Conservation (phyloP, 2,797 vertebrate genomes). For the Crocodylus rhombifer region DNA sequence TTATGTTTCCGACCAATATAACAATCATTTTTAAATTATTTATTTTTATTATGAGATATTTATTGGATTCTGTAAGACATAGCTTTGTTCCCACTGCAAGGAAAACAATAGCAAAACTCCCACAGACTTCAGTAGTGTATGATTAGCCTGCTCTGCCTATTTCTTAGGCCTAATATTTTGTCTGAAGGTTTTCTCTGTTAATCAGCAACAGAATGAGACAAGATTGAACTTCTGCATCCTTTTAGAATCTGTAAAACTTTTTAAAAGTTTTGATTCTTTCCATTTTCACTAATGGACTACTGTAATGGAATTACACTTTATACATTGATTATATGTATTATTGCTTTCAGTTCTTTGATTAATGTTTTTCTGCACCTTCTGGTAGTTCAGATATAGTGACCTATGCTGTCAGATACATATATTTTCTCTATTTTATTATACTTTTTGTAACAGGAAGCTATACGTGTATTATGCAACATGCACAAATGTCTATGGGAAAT, state of each 20-base stretch:
- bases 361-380: not conserved
- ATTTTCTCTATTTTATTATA: not conserved
- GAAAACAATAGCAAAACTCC: not conserved
- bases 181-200: not conserved
- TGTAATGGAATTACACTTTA: not conserved
- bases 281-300: not conserved
- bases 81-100: not conserved
- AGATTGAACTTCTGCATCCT: not conserved
- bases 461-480: not conserved
- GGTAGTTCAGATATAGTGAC: not conserved
- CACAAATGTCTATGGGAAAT: not conserved
- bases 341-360: not conserved
- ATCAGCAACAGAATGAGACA: not conserved
- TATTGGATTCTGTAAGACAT: not conserved
- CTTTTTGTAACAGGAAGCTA: not conserved
- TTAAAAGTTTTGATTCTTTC: not conserved
- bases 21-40: slow-evolving; percentile 15
- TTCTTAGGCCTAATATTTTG: not conserved
- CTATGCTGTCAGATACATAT: not conserved
- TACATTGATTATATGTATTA: not conserved
- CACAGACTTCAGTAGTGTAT: not conserved
- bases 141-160: not conserved
- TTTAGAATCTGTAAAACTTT: not conserved
- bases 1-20: not conserved
- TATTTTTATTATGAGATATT: not conserved